A percentile compares a stretch with the other conserved stretches of the same genome.
phyloP scores from a whole-genome alignment of 2,113 vertebrate species.

The Gymnarchus niloticus region DNA sequence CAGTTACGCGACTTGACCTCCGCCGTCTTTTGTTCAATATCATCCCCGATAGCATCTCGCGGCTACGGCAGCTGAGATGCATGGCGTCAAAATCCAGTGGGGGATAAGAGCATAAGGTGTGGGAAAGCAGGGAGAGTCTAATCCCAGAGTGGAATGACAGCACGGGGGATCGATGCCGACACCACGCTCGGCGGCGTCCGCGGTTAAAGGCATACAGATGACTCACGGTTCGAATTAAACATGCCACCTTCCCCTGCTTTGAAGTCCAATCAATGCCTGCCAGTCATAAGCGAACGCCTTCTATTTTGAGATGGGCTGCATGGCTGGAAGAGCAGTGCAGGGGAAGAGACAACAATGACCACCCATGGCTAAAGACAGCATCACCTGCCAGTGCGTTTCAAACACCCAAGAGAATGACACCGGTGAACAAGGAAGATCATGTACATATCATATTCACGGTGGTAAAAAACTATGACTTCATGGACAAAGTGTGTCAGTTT shows the following conservation, averaged over 20 bases:
- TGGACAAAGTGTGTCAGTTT: no score
- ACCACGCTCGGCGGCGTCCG: neutral
- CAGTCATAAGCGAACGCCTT: neutral
- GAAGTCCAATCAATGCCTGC: constrained; percentile 4
- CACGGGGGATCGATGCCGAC: neutral
- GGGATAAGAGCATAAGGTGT: neutral
- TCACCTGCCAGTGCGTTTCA: no score
- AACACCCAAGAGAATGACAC: no score
- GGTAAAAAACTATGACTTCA: no score
- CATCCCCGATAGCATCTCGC: neutral
- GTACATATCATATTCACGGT: no score
- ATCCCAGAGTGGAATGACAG: neutral
- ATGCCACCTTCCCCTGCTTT: neutral
- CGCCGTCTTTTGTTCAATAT: neutral
- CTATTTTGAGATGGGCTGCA: neutral
- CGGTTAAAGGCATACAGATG: neutral
- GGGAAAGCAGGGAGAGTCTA: constrained; percentile 1
- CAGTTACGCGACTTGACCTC: no score
- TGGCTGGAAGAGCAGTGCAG: neutral
- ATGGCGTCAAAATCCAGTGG: neutral
- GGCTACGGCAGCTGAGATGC: neutral
- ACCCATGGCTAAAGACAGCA: neutral
- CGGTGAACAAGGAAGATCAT: no score
- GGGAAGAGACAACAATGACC: neutral
- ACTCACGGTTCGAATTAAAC: neutral